phyloP scores from a whole-genome alignment of 2,797 vertebrate genomes.

The Acanthurus lineatus region DNA sequence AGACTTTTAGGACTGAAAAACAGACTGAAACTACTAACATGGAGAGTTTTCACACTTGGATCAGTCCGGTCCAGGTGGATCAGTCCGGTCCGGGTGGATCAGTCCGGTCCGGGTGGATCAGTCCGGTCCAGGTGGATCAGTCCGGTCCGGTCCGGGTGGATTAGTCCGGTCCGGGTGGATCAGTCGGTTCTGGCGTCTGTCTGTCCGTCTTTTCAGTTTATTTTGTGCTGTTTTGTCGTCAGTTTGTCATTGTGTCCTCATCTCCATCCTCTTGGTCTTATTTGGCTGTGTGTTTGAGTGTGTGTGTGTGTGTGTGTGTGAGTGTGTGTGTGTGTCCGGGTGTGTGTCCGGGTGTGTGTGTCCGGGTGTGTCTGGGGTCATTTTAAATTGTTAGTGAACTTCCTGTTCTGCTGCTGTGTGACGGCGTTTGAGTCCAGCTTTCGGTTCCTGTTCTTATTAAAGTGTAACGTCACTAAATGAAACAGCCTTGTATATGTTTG shows the following conservation, averaged over 20 bases:
- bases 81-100: too few relatives aligned
- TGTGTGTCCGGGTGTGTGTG: slow-evolving; percentile 19
- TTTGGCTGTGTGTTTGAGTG: slow-evolving; percentile 57
- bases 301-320: slow-evolving; percentile 5
- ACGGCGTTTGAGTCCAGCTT: slow-evolving; percentile 71
- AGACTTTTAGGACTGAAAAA: too few relatives aligned
- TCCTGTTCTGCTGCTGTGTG: slow-evolving; percentile 80
- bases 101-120: neutral
- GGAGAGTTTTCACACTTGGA: too few relatives aligned
- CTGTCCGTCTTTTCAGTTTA: neutral
- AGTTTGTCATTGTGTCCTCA: neutral
- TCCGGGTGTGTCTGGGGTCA: too few relatives aligned
- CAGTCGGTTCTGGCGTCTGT: neutral
- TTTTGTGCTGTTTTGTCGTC: neutral
- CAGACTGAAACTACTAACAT: too few relatives aligned
- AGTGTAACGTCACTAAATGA: slow-evolving; percentile 85
- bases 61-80: neutral
- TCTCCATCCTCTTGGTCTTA: slow-evolving; percentile 69
- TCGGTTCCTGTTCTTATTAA: slow-evolving; percentile 87
- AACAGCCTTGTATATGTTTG: slow-evolving; percentile 87
- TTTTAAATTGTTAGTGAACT: slow-evolving; percentile 45
- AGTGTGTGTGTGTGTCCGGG: slow-evolving; percentile 2
- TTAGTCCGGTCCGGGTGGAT: too few relatives aligned
- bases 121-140: neutral
- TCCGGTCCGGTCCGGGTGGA: too few relatives aligned